Percentiles rank a stretch among this genome's conserved stretches.
These are phyloP conservation scores for Holothuria scabra DNA, from an alignment of 53 echinoderm and acorn worm species.

Conservation along the genomic window DNA sequence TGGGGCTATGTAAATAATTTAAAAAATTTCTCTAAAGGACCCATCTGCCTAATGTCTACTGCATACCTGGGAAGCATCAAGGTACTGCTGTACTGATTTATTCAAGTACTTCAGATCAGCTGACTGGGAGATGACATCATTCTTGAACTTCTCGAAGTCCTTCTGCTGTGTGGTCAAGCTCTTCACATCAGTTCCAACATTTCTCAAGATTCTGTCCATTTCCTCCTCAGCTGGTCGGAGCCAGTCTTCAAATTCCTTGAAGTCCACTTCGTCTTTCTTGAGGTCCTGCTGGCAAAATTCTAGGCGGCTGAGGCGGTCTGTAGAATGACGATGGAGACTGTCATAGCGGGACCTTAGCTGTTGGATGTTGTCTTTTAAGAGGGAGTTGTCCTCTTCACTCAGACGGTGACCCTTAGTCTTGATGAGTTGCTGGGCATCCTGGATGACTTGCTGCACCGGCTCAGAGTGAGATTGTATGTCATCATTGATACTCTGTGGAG, in stretches of 20 bases:
- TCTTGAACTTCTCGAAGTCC: conserved; percentile 79
- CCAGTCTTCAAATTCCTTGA: conserved; percentile 82
- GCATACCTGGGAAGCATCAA: conserved; percentile 47
- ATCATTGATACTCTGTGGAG: conserved; percentile 64
- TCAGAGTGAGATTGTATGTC: conserved; percentile 87
- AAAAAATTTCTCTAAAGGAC: too few species aligned
- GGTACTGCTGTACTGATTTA: conserved; percentile 81
- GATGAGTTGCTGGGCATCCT: conserved; percentile 84
- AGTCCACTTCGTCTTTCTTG: conserved; percentile 77
- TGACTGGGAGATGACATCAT: conserved; percentile 90
- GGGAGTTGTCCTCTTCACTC: conserved; percentile 63
- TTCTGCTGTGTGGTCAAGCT: conserved; percentile 62
- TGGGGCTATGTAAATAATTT: too few species aligned
- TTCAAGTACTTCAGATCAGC: conserved; percentile 92
- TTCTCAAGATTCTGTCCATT: conserved; percentile 63
- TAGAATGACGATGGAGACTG: conserved; percentile 75
- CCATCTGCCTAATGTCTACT: neutral
- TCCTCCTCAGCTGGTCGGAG: conserved; percentile 77
- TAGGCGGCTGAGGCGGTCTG: conserved; percentile 74
- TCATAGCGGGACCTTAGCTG: conserved; percentile 85
- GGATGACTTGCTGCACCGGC: conserved; percentile 83
- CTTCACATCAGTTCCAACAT: conserved; percentile 74
- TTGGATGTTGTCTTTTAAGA: conserved; percentile 71
- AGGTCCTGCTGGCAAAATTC: conserved; percentile 75
- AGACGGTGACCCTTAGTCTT: conserved; percentile 78